These are phyloP conservation scores for Schizothorax lantsangensis DNA, from an alignment of 2,797 vertebrate species.

Conservation along the genomic window DNA sequence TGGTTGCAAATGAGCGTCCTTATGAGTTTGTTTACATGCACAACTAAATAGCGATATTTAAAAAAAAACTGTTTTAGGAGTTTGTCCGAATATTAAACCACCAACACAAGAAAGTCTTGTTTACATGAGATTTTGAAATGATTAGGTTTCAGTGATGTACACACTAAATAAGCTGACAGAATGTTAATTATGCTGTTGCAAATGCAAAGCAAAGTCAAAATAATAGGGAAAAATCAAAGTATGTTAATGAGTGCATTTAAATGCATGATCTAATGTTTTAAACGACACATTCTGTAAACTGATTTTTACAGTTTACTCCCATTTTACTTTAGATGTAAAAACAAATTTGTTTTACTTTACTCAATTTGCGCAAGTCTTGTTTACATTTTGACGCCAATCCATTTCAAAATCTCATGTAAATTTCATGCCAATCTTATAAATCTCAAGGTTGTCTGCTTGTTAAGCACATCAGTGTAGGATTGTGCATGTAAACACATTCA, in stretches of 20 bases:
- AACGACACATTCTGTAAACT: neutral
- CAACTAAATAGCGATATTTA: neutral
- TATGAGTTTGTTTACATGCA: conserved; percentile 14
- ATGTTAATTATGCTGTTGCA: too few relatives aligned
- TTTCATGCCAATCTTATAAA: neutral
- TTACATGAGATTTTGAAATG: neutral
- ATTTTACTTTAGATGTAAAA: neutral
- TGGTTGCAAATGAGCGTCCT: neutral
- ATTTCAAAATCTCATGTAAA: neutral
- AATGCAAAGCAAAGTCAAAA: neutral
- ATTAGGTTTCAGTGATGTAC: neutral
- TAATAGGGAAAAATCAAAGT: neutral
- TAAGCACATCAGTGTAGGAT: neutral
- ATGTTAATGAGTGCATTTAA: neutral
- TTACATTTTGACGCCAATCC: neutral
- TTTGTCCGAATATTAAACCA: neutral
- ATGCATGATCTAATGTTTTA: neutral
- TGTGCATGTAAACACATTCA: conserved; percentile 16
- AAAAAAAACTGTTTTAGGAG: neutral
- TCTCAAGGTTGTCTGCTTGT: neutral
- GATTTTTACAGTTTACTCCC: neutral
- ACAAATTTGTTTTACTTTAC: neutral
- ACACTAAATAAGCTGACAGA: neutral
- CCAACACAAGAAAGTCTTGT: neutral
- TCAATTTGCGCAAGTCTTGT: neutral